Evolutionary conservation across 2,113 vertebrate genomes (phyloP).

Genomic region (Megaleporinus macrocephalus): DNA sequence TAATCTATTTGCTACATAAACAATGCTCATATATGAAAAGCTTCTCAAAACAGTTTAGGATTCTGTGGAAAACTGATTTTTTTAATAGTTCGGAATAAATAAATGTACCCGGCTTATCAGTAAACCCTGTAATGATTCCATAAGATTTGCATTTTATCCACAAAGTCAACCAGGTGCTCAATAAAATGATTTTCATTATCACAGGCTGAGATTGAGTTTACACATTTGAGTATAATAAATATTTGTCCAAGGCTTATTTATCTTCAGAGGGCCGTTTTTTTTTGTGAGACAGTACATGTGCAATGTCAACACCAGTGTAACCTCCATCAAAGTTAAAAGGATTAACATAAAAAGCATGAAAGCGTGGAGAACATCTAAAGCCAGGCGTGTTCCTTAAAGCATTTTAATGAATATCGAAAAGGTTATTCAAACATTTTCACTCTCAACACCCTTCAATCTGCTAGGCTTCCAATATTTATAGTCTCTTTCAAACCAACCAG

Average conservation of each 20-base stretch:
- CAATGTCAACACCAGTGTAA: background rate
- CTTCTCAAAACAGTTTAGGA: no score
- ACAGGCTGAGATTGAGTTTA: background rate
- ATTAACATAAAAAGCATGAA: background rate
- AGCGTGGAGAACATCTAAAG: background rate
- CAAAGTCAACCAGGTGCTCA: background rate
- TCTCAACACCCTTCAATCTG: no score
- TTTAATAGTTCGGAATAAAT: background rate
- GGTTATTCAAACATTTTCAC: no score
- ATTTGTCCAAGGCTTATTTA: background rate
- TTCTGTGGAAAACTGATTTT: no score
- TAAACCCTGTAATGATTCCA: background rate
- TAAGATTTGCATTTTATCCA: background rate
- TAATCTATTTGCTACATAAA: no score
- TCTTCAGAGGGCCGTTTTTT: background rate
- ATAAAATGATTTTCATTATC: background rate
- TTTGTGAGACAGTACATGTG: background rate
- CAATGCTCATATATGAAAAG: no score
- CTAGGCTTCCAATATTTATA: no score
- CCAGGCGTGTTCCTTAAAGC: no score
- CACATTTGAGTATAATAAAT: background rate
- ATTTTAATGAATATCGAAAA: no score
- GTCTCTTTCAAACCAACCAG: no score
- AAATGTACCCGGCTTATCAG: background rate
- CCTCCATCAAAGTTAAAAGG: background rate